phyloP scores from a whole-genome alignment of 2,888 invertebrate genomes.

The Linyphia triangularis region DNA sequence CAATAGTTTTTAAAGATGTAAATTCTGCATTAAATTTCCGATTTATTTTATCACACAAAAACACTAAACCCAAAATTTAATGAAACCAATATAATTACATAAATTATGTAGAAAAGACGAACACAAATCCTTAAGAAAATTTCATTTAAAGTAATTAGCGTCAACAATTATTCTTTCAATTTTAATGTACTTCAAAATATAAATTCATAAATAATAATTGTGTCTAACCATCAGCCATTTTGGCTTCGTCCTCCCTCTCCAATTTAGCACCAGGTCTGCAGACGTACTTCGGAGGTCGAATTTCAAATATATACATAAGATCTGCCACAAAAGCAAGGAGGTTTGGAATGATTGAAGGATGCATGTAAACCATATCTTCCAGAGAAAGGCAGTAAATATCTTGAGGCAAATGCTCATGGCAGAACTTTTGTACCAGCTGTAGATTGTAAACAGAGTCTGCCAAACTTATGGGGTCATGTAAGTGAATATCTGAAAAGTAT shows the following conservation, averaged over 20 bases:
- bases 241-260: slow-evolving; percentile 68
- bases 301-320: slow-evolving; percentile 94
- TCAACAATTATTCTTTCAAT: too few species aligned
- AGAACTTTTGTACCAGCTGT: slow-evolving; percentile 92
- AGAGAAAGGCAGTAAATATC: slow-evolving; percentile 95
- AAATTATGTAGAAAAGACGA: too few species aligned
- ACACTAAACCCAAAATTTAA: too few species aligned
- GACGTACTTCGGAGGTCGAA: slow-evolving; percentile 90
- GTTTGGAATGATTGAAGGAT: slow-evolving; percentile 94
- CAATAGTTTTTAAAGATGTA: too few species aligned
- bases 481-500: slow-evolving; percentile 64
- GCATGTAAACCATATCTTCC: slow-evolving; percentile 96
- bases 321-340: slow-evolving; percentile 94
- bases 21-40: too few species aligned
- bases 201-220: too few species aligned
- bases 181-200: too few species aligned
- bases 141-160: too few species aligned
- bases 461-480: slow-evolving; percentile 85
- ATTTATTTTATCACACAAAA: too few species aligned
- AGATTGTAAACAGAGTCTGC: slow-evolving; percentile 96
- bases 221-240: slow-evolving; percentile 56
- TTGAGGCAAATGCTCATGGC: slow-evolving; percentile 89
- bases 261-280: slow-evolving; percentile 85
- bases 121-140: too few species aligned
- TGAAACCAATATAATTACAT: too few species aligned